Evolutionary conservation across 64 coral and sea anemone genomes (phyloP).

Genomic region (Trachythela sp.): DNA sequence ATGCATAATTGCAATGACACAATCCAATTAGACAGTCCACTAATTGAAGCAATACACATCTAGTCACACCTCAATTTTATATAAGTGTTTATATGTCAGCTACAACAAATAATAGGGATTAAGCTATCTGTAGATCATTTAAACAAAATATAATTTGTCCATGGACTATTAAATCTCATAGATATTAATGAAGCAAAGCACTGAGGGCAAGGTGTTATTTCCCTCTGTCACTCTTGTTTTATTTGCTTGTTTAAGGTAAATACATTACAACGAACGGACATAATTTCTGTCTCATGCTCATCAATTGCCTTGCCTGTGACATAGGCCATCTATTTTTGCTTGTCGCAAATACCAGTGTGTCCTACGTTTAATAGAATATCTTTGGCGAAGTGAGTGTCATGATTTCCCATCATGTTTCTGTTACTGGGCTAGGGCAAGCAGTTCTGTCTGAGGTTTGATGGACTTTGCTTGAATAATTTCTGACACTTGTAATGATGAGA

Average conservation of each 20-base stretch:
- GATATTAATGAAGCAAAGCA: background rate
- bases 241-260: background rate
- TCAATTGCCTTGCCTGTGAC: conserved; percentile 17
- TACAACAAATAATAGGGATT: background rate
- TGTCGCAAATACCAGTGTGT: conserved; percentile 36
- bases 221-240: background rate
- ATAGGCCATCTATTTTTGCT: conserved; percentile 18
- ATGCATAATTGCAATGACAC: background rate
- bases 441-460: conserved; percentile 48
- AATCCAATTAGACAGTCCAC: background rate
- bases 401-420: conserved; percentile 10
- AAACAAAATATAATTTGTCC: background rate
- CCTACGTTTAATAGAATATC: conserved; percentile 36
- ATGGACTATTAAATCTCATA: background rate
- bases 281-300: conserved; percentile 32
- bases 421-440: conserved; percentile 44
- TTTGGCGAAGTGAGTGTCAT: conserved; percentile 32
- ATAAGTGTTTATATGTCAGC: background rate
- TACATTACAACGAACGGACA: conserved; percentile 20
- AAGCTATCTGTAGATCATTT: background rate
- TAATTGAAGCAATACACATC: background rate
- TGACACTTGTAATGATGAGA: conserved; percentile 40
- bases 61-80: background rate
- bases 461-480: conserved; percentile 43
- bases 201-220: background rate